Base-by-base conservation (phyloP, 2,797 vertebrate genomes). In the Acomys russatus region DNA sequence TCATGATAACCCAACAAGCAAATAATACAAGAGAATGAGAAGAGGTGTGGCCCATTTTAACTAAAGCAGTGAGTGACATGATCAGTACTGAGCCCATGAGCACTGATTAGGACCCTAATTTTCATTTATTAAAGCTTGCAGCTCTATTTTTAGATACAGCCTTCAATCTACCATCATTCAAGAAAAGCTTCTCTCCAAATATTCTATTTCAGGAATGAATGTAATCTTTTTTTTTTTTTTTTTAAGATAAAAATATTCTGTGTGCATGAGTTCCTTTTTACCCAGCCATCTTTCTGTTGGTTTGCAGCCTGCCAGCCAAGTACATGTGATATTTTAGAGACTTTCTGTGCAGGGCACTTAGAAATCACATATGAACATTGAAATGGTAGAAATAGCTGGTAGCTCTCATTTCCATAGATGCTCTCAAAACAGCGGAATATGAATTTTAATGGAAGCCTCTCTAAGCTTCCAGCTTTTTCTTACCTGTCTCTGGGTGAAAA, bases 81-180 rank as follows among this genome's bases (percentile, higher is more conserved):
- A 95, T 96, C 54, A 80, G 71, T 49, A 87, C 7, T 12, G 66
- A 94, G 92, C 49, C 56, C 79, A 86, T 88, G 59, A 92, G 83
- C 71, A 90, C 78, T 88, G 70, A 96, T 96, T 82, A 95, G 95
- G 51, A 92, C 88, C 78, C 88, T 97, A 94, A 97, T 96, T 96
- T 97, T 94, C 94, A 96, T 90, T 97, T 97, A 96, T 97, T 97
- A 96, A 97, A 98, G 94, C 91, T 70, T 80, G 76, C 88, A 89
- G 94, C 84, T 94, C 94, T 97, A 97, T 96, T 95, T 97, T 97
- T 97, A 96, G 92, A 30, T 51, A 51, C 49, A 95, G 78, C 91
- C 28, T 96, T 98, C 96, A 90, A 95, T 94, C 87, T 95, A 96
- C 92, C 86, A 95, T 97, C 96, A 96, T 97, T 97, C 94, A 97